A percentile compares a stretch with the other conserved stretches of the same genome.
phyloP scores from a whole-genome alignment of 2,113 vertebrate species.

The Zapornia atra region DNA sequence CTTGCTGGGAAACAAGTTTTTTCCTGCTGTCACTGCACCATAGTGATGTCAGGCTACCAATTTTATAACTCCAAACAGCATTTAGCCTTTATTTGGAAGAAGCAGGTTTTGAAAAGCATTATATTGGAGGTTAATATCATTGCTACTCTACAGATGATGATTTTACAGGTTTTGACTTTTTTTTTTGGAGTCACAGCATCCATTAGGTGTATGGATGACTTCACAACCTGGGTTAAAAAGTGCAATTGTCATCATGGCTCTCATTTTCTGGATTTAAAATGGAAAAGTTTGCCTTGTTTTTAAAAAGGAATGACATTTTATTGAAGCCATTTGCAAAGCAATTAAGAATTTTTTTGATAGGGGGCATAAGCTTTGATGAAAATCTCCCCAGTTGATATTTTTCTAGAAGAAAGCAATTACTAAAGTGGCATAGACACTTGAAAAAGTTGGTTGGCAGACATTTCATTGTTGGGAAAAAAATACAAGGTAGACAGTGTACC shows the following conservation, averaged over 20 bases:
- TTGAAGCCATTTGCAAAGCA: background rate
- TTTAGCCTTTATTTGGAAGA: background rate
- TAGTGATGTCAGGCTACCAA: background rate
- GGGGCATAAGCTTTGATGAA: background rate
- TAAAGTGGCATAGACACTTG: background rate
- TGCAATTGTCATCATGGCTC: background rate
- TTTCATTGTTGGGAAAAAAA: background rate
- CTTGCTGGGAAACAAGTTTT: background rate
- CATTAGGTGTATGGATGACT: background rate
- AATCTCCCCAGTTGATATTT: background rate
- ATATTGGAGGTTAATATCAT: background rate
- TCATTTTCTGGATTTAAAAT: background rate
- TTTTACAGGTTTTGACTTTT: background rate
- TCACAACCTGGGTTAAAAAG: background rate
- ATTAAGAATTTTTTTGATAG: background rate
- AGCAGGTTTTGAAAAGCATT: background rate
- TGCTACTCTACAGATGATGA: background rate
- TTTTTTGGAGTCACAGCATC: background rate
- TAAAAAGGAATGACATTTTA: background rate
- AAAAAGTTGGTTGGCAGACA: background rate
- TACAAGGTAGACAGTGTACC: background rate
- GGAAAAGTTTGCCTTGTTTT: background rate
- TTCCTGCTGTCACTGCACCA: background rate
- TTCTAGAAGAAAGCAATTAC: background rate
- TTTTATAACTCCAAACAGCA: background rate